Base-by-base conservation (phyloP, 2,888 invertebrate genomes). In the Dendrolimus houi region DNA sequence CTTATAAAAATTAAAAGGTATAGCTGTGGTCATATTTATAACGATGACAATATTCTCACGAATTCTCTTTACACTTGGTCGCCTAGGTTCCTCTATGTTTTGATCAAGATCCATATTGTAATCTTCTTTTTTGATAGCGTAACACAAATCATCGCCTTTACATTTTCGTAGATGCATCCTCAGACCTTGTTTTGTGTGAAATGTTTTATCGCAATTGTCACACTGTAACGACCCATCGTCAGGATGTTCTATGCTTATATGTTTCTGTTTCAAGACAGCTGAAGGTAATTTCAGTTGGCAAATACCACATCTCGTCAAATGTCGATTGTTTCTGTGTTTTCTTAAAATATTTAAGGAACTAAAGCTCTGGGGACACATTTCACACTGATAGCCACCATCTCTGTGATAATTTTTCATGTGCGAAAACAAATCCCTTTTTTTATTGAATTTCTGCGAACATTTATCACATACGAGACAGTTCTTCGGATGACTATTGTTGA, bases 1-100 rank as follows among this genome's bases (percentile, higher is more conserved):
- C 59, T 88, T 87, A 64, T 83, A 87, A 60, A 89, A 89, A 62
- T 86, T 89, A 60, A 90, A 90, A 7, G 90, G 90, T 68, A 90
- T 78, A 0, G 89, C 89, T 0, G 90, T 90, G 0, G 90, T 90
- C 88, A 89, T 89, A 52, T 87, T 89, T 1, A 90, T 80, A 0
- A 90, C 82, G 9, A 71, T 83, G 0, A 87, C 82, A 12, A 90
- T 85, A 56, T 90, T 90, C 58, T 87, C 82, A 1, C 88, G 64
- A 0, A 90, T 82, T 61, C 85, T 87, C 62, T 89, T 88, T 0
- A 90, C 88, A 61, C 85, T 87, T 0, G 87, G 87, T 57, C 79
- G 68, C 67, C 82, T 84, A 0, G 70, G 65, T 8, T 81, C 77
- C n/a, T 83, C 82, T 57, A 80, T 80, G 56, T 70, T 74, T 0